A percentile compares a stretch with the other conserved stretches of the same genome.
phyloP scores from a whole-genome alignment of 2,113 vertebrate species.

The Vidua chalybeata region DNA sequence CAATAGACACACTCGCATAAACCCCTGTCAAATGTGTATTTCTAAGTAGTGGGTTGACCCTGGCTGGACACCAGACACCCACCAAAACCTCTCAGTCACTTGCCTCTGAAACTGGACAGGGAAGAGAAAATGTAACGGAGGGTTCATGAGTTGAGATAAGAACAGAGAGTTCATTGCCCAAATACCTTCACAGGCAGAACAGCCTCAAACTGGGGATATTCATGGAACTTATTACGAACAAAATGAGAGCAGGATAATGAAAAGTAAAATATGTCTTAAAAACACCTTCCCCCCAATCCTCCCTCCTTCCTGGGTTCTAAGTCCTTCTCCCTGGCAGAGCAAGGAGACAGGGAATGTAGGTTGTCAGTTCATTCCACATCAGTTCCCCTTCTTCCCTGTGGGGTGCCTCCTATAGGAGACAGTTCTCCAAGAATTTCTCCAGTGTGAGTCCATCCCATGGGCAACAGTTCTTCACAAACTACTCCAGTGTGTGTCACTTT shows the following conservation, averaged over 20 bases:
- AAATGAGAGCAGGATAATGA: not conserved
- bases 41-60: not conserved
- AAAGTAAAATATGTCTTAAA: not conserved
- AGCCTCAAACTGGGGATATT: not conserved
- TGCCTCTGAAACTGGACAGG: not conserved
- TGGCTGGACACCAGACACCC: not conserved
- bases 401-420: not conserved
- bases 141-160: too few relatives aligned
- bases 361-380: not conserved
- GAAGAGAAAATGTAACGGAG: not conserved
- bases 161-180: not conserved
- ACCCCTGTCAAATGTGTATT: not conserved
- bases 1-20: not conserved
- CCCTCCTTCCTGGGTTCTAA: accelerated
- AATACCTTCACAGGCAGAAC: not conserved
- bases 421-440: not conserved
- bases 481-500: not conserved
- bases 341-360: not conserved
- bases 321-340: not conserved
- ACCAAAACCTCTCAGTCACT: not conserved
- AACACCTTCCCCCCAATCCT: not conserved
- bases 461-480: not conserved
- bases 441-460: not conserved
- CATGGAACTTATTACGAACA: not conserved
- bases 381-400: not conserved